Percentiles rank a stretch among this genome's conserved stretches.
Conservation (phyloP, 2,888 invertebrate genomes). For the Hypolimnas misippus region DNA sequence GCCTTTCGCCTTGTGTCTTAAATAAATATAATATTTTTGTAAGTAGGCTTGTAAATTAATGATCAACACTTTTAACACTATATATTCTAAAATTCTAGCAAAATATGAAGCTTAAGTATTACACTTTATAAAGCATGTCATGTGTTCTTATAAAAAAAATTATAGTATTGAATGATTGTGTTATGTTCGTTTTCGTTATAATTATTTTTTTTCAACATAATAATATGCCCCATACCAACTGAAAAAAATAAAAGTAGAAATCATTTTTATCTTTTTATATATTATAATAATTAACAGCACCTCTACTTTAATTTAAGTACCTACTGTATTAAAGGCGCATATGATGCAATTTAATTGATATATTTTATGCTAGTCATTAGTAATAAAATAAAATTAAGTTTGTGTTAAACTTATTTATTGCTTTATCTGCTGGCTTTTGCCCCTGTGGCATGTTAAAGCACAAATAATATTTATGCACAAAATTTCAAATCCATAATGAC, state of each 20-base stretch:
- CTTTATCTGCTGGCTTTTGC: constrained; percentile 30
- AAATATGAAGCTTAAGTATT: background rate
- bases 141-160: background rate
- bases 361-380: constrained; percentile 28
- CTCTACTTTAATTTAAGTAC: too few species aligned
- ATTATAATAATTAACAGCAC: too few species aligned
- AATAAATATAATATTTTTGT: constrained; percentile 32
- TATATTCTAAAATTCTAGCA: background rate
- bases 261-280: too few species aligned
- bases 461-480: constrained; percentile 47
- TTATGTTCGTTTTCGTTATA: too few species aligned
- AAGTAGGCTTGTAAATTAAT: constrained; percentile 24
- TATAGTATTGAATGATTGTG: background rate
- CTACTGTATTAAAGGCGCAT: constrained; percentile 1
- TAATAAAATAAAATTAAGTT: constrained; percentile 37
- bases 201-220: too few species aligned
- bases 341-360: background rate
- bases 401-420: constrained; percentile 21
- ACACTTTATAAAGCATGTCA: background rate
- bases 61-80: background rate
- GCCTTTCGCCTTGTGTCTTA: constrained; percentile 36
- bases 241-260: too few species aligned
- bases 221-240: too few species aligned
- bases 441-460: constrained; percentile 37
- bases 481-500: constrained; percentile 29